These are phyloP conservation scores for Hirundo rustica DNA, from an alignment of 2,797 vertebrate genomes.

Conservation along the genomic window DNA sequence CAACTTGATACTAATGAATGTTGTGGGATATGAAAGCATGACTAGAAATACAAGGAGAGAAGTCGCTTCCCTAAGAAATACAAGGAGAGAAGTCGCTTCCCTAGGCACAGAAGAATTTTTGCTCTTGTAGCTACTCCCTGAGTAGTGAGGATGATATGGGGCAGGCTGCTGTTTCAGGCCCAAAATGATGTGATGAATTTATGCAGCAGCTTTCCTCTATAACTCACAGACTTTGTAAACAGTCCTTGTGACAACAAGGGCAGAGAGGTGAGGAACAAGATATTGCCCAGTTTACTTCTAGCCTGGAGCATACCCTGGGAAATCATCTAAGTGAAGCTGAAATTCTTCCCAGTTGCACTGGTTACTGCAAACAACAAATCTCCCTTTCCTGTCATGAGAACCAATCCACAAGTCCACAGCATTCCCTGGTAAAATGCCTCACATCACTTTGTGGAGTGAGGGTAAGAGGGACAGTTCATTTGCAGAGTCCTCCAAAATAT, in stretches of 20 bases:
- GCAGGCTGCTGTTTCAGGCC: neutral
- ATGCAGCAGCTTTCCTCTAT: neutral
- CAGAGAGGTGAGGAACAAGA: neutral
- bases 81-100: neutral
- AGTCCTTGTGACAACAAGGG: neutral
- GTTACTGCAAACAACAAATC: neutral
- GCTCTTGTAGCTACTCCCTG: neutral
- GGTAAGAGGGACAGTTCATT: neutral
- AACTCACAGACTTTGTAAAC: neutral
- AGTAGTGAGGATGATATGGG: neutral
- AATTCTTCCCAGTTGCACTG: neutral
- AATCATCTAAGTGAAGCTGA: neutral
- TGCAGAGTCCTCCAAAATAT: neutral
- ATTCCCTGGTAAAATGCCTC: neutral
- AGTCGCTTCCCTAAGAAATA: neutral
- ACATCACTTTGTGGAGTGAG: neutral
- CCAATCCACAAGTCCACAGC: neutral
- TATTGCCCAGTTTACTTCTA: neutral
- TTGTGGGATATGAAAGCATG: neutral
- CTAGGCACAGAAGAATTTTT: neutral
- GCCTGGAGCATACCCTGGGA: neutral
- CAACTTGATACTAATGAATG: neutral
- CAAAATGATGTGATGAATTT: neutral
- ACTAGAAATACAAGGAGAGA: neutral
- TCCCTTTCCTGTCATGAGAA: neutral